Base-by-base conservation (phyloP, 1,140 invertebrate genomes). In the Protaetia brevitarsis region DNA sequence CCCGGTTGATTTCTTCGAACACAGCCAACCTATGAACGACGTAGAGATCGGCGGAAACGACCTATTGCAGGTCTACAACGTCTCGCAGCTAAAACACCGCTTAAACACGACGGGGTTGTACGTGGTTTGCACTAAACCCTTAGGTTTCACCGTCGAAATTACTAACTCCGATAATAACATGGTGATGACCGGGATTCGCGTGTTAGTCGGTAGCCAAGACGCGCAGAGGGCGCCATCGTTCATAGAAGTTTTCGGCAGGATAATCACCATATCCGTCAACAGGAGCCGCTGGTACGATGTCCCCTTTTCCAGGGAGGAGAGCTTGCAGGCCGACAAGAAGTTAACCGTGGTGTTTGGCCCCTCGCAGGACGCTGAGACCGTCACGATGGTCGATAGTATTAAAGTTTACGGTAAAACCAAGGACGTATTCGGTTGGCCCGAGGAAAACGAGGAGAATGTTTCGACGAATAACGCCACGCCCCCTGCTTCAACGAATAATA, bases 31-130 rank as follows among this genome's bases (percentile, higher is more conserved):
- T 6, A 88, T 97, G 84, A 91, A 89, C 72, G 96, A 98, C 71
- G 88, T 98, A 1, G 96, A 98, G 78, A 97, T 93, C 77, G 95
- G 95, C 21, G 96, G 97, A 1, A 96, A 95, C 78, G 97, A 98
- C 82, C 78, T 98, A 0, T 79, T 98, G 0, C 95, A 98, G 81
- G 90, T 98, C 36, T 98, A 99, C 74, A 98, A 97, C 76, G 87
- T 89, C 0, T 87, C 90, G n/a, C 96, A 98, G 78, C 86, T 98
- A 1, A 98, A 98, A 79, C 90, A 95, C 70, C 83, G 96, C 31
- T 84, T 99, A 0, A 95, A 96, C 74, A 94, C 93, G 0, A 92
- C 89, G 2, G 92, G 91, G 19, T 87, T 95, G 81, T 96, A 95
- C 76, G 89, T 97, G 23, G 93, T 92, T 0, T 94, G 88, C 45